Evolutionary conservation across 2,888 invertebrate species (phyloP).

Genomic region (Sussaba pulchella): DNA sequence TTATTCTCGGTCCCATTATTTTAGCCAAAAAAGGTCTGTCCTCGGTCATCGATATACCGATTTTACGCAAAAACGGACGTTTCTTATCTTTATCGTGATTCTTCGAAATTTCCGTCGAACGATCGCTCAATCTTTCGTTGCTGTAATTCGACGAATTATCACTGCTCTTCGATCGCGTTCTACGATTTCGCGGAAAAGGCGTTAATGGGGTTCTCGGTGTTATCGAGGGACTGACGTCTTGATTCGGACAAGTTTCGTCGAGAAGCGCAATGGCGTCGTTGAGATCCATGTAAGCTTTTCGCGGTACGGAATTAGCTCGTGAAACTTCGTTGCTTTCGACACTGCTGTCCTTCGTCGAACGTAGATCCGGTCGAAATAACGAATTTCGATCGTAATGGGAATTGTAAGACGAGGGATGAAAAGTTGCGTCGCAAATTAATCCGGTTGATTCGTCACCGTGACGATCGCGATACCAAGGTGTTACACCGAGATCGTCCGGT

Average conservation of each 20-base stretch:
- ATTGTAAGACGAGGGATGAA: conserved; percentile 75
- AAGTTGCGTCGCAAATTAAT: conserved; percentile 75
- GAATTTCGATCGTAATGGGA: conserved; percentile 40
- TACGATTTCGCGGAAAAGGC: conserved; percentile 78
- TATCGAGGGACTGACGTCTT: conserved; percentile 79
- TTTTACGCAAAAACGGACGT: conserved; percentile 81
- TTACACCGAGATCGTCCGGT: conserved; percentile 80
- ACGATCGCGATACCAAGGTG: conserved; percentile 78
- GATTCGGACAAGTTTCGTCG: conserved; percentile 82
- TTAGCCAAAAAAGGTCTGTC: conserved; percentile 81
- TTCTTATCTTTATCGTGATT: conserved; percentile 70
- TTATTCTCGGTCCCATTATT: conserved; percentile 77
- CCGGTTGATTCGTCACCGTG: conserved; percentile 63
- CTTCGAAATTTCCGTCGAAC: conserved; percentile 71
- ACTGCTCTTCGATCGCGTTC: conserved; percentile 82
- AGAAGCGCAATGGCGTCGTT: conserved; percentile 81
- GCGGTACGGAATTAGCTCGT: conserved; percentile 65
- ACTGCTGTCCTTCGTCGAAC: conserved; percentile 77
- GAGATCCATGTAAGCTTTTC: conserved; percentile 82
- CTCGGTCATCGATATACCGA: conserved; percentile 82
- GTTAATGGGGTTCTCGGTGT: conserved; percentile 81
- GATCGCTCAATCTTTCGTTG: conserved; percentile 79
- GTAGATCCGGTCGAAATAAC: conserved; percentile 68
- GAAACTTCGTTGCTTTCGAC: conserved; percentile 73
- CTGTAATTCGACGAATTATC: conserved; percentile 82